Evolutionary conservation across 2,888 invertebrate species (phyloP), one percentile per base, ranked within the genome.

Genomic region (Spilarctia lutea): DNA sequence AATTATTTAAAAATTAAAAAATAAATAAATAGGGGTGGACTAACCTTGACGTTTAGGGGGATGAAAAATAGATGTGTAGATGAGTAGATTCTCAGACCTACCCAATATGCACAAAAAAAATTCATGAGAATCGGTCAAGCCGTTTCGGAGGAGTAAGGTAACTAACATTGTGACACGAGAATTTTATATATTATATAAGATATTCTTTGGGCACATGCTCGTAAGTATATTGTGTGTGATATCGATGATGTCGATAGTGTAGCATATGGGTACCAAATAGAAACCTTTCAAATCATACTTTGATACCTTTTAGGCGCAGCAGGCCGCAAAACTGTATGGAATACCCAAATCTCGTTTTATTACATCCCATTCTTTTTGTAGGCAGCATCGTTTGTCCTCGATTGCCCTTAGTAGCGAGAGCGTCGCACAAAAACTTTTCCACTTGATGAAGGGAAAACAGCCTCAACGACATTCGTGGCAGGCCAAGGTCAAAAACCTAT

Each of bases 391-490:
- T 72, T 65, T 69, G 72, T 66, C 48, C 75, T 30, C n/a, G 30
- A 66, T 69, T 48, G 27, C 72, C 67, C 66, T 63, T 45, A 45
- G 68, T 10, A 68, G n/a, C 35, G 56, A 75, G 72, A 67, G 66
- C 63, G 72, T 63, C 68, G 72, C 68, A 45, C 65, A 77, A 77
- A 72, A 78, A 77, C 60, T 74, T 71, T 72, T 18, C 18, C 68
- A 48, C 68, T 66, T 67, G 71, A 75, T 68, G 71, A 74, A 74
- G 67, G 76, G 75, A 75, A 79, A 73, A 73, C 30, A 35, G 60
- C 52, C 63, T 65, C 42, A 83, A 82, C 67, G 35, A 68, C 72
- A 78, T 80, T 77, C 67, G 67, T 76, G 56, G 77, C 66, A 76
- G 30, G 65, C 56, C 52, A 71, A 73, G 73, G 76, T 42, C 65